Evolutionary conservation across 2,113 vertebrate genomes (phyloP), one percentile per base, ranked within the genome.

Genomic region (Sturnira hondurensis): DNA sequence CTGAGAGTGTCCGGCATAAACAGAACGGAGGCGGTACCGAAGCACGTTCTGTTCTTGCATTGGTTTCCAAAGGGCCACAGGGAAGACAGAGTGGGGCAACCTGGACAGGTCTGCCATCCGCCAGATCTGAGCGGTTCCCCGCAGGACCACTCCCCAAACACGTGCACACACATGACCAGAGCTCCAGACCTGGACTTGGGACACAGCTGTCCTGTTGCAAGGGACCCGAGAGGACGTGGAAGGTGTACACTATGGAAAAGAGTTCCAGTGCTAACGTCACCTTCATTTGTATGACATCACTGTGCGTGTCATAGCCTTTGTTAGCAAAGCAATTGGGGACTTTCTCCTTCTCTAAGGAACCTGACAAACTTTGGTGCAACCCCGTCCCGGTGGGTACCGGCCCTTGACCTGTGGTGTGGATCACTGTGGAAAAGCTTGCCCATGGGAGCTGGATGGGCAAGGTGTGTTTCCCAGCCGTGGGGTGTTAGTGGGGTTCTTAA

Each of bases 1-100:
- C 86, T 28, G 80, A 91, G 92, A 97, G 88, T 88, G 87, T 41
- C 52, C 89, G 63, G 87, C 95, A 58, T 36, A 56, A 89, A 80
- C 56, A 63, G 80, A 50, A 43, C 0, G 31, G 65, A 80, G 74
- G 45, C 54, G 14, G 8, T 3, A 0, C 36, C 14, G 20, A 13
- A n/a, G 26, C 89, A 52, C 13, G 28, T 61, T 82, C 93, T 93
- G 78, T 80, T 71, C 73, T 58, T 43, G 36, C 12, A 38, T 16
- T 8, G 54, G 81, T 16, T 38, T 19, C 31, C 63, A 74, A 50
- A 80, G 63, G 11, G 11, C 14, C 31, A 26, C 11, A 20, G 33
- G 67, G 54, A 20, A 52, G 68, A 22, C 28, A 15, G 56, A 36
- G 45, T 0, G 5, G 26, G 45, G 31, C 88, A 17, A 24, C 22